Percentiles rank a stretch among this genome's conserved stretches.
phyloP scores from a whole-genome alignment of 2,888 invertebrate species.

The Apocheima hispidaria region DNA sequence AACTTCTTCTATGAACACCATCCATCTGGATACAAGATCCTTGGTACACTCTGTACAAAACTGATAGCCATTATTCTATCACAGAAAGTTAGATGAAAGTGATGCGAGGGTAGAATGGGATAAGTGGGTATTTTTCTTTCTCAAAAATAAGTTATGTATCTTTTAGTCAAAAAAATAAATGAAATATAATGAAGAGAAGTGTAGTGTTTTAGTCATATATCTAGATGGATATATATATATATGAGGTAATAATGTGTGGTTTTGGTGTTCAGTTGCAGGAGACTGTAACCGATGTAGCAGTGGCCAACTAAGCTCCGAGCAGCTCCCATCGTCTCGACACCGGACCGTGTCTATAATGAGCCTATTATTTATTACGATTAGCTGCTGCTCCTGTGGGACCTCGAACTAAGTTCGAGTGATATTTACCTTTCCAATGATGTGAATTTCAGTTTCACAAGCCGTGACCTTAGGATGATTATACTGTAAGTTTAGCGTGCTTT shows the following conservation, averaged over 20 bases:
- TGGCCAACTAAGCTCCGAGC: constrained; percentile 63
- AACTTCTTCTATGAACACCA: no score
- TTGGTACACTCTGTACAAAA: no score
- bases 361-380: constrained; percentile 82
- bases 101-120: no score
- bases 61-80: no score
- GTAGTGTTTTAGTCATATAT: background rate
- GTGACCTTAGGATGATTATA: constrained; percentile 78
- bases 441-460: constrained; percentile 76
- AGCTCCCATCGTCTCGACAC: constrained; percentile 52
- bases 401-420: constrained; percentile 81
- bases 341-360: constrained; percentile 66
- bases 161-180: no score
- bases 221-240: no score
- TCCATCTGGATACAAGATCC: no score
- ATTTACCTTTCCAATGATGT: constrained; percentile 69
- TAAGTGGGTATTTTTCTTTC: no score
- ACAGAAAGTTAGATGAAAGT: no score
- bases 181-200: no score
- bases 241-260: background rate
- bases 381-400: constrained; percentile 73
- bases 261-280: constrained; percentile 59
- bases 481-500: constrained; percentile 86
- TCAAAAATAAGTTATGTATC: no score
- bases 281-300: constrained; percentile 67